phyloP scores from a whole-genome alignment of 1,140 invertebrate genomes.

The Ptiloglossa arizonensis region DNA sequence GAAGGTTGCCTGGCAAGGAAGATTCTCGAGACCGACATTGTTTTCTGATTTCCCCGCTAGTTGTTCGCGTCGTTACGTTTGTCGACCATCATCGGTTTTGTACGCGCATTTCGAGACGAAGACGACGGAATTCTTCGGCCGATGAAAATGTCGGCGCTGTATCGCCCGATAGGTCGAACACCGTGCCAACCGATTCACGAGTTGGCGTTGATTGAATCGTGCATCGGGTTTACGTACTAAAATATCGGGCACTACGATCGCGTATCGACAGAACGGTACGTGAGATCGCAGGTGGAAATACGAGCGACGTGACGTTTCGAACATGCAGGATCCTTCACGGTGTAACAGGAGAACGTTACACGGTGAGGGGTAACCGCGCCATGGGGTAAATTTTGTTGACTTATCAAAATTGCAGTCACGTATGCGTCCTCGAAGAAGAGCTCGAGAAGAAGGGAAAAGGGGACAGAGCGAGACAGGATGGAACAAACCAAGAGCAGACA shows the following conservation, averaged over 20 bases:
- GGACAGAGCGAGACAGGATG: constrained; percentile 6
- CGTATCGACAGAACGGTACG: no score
- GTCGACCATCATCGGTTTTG: neutral
- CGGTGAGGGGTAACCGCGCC: neutral
- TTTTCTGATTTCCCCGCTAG: constrained; percentile 5
- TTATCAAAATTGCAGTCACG: constrained; percentile 71
- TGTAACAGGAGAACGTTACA: neutral
- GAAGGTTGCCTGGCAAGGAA: constrained; percentile 31
- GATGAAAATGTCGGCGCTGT: no score
- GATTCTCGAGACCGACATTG: constrained; percentile 17
- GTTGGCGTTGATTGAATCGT: no score
- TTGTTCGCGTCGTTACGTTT: neutral
- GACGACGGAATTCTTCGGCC: no score
- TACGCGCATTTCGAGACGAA: no score
- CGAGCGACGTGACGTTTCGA: neutral
- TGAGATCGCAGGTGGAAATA: neutral
- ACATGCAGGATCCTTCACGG: neutral
- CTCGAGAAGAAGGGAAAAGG: constrained; percentile 52
- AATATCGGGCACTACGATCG: no score
- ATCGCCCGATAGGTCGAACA: no score
- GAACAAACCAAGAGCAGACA: neutral
- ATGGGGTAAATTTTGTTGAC: constrained; percentile 45
- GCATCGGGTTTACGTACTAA: no score
- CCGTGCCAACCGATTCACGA: no score
- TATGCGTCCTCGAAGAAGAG: constrained; percentile 66